Conservation (phyloP, 1,140 invertebrate species). For the Diuraphis noxia region DNA sequence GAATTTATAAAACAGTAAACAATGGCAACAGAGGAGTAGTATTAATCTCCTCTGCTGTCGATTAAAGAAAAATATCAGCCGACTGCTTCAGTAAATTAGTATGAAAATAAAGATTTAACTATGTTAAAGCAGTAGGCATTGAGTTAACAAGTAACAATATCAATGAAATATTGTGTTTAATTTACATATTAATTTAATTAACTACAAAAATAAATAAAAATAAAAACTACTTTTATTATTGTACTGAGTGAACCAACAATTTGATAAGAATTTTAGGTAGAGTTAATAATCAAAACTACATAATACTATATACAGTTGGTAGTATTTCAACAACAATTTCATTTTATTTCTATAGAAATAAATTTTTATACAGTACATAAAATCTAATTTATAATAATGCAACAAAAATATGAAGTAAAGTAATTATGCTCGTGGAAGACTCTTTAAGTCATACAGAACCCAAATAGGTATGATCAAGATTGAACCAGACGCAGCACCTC, state of each 20-base stretch:
- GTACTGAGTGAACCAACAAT: neutral
- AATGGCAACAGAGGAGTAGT: no score
- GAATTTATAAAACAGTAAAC: no score
- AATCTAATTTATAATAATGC: conserved; percentile 27
- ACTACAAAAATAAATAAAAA: neutral
- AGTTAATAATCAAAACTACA: neutral
- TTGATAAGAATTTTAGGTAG: neutral
- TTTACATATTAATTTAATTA: neutral
- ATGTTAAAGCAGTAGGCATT: no score
- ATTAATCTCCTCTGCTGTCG: no score
- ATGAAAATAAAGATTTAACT: no score
- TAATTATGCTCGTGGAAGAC: neutral
- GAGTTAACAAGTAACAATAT: no score
- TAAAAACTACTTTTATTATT: neutral
- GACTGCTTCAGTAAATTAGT: no score
- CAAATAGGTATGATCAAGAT: conserved; percentile 42
- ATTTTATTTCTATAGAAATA: conserved; percentile 26
- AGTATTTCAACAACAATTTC: conserved; percentile 21
- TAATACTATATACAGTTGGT: neutral
- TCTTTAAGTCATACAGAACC: conserved; percentile 38
- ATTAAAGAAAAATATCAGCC: no score
- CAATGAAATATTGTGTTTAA: neutral
- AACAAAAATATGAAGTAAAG: neutral
- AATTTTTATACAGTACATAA: conserved; percentile 23
- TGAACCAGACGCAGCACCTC: conserved; percentile 36